Evolutionary conservation across 2,888 invertebrate genomes (phyloP), one percentile per base, ranked within the genome.

Genomic region (Pachymerium ferrugineum): DNA sequence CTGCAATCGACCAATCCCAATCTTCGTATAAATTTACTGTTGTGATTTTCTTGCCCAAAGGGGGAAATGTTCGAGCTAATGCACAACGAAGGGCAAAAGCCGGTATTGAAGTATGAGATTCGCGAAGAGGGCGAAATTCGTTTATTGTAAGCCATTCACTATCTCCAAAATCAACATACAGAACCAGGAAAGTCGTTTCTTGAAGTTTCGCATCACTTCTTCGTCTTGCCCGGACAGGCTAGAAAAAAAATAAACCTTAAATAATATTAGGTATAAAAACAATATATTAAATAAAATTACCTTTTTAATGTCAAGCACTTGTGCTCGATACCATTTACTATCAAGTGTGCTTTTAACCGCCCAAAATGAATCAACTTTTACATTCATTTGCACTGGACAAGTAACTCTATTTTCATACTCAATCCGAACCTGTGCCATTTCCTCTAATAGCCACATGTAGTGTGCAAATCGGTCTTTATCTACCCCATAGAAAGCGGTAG

Each of bases 111-210:
- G 2, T 16, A n/a, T 42, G 42, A 14, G 4, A 19, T 29, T 25
- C 54, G 2, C 29, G 30, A 29, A 72, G 29, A 38, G 19, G 22
- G 14, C 47, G 22, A 14, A 72, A 38, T 8, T 42, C 30, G 16
- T 28, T 42, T 10, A 72, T 42, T 1, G 38, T 30, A 22, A 72
- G 28, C 5, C 12, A 42, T 72, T 47, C 72, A 14, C 28, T 72
- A 25, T 16, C 30, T 30, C 72, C 72, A n/a, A 8, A 28, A 47
- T 72, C 72, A 4, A 72, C 72, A 3, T 28, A 72, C 22, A 14
- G 14, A 12, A 72, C 28, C 6, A 29, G 30, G n/a, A 72, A 35
- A 33, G 12, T 33, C 12, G 33, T 8, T 33, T 5, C 33, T 33
- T 33, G n/a, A n/a, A n/a, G n/a, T 33, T 33, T 5, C 12, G 12